Percentiles rank a stretch among this genome's conserved stretches.
These are phyloP conservation scores for Myanophis thanlyinensis DNA, from an alignment of 2,113 vertebrate species.

Conservation along the genomic window DNA sequence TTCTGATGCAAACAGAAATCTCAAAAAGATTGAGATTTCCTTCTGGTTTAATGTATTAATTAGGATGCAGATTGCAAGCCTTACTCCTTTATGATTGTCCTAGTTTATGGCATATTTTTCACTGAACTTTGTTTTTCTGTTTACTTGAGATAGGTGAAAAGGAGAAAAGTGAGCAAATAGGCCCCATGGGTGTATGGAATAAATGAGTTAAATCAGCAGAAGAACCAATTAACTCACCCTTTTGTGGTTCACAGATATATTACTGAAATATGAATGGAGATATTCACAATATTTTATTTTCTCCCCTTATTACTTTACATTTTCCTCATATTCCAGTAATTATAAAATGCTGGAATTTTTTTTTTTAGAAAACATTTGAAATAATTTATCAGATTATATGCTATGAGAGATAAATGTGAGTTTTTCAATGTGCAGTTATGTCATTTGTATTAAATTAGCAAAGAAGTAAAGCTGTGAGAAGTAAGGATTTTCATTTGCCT, in stretches of 20 bases:
- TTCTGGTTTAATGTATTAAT: not conserved
- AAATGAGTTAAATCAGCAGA: constrained; percentile 9
- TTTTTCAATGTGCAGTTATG: constrained; percentile 12
- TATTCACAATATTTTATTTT: constrained; percentile 32
- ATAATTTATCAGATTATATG: constrained; percentile 14
- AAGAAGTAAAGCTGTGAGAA: constrained; percentile 16
- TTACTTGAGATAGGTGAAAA: constrained; percentile 28
- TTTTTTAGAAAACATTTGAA: constrained; percentile 1
- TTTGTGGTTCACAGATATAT: not conserved
- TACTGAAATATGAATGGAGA: constrained; percentile 25
- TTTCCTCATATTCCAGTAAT: not conserved
- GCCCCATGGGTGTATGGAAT: constrained; percentile 21
- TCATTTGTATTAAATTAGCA: constrained; percentile 48
- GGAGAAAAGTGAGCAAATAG: not conserved
- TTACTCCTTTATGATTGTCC: constrained; percentile 14
- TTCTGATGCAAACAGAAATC: constrained; percentile 25
- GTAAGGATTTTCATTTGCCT: not conserved
- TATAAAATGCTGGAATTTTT: not conserved
- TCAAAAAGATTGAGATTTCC: constrained; percentile 30
- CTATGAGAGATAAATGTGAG: not conserved
- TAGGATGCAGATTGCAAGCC: constrained; percentile 17
- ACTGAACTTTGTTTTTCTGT: constrained; percentile 9
- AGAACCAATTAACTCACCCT: not conserved
- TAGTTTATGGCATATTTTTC: constrained; percentile 38
- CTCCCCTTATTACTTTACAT: constrained; percentile 20